These are phyloP conservation scores for Limnothrissa miodon DNA, from an alignment of 2,113 vertebrate genomes.

Conservation along the genomic window DNA sequence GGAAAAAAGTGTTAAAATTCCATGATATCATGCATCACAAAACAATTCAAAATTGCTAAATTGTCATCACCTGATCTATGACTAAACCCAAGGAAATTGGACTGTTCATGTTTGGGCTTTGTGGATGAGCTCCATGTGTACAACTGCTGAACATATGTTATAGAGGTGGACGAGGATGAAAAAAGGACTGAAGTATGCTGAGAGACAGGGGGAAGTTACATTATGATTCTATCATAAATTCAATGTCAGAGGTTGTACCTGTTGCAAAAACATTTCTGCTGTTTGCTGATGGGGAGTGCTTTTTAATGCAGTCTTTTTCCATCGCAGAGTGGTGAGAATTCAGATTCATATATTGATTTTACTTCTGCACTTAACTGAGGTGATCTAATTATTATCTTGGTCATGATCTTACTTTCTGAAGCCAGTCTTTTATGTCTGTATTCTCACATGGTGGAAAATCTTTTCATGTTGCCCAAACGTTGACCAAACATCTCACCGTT, in stretches of 20 bases:
- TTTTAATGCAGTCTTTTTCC: too few species aligned
- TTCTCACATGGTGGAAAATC: neutral
- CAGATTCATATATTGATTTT: too few species aligned
- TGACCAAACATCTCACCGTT: neutral
- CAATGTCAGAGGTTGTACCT: neutral
- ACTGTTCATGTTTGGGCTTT: neutral
- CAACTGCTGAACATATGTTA: neutral
- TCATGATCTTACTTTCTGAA: too few species aligned
- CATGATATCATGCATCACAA: neutral
- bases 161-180: neutral
- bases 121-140: neutral
- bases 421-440: too few species aligned
- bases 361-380: too few species aligned
- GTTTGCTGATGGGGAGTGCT: too few species aligned
- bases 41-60: neutral
- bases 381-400: too few species aligned
- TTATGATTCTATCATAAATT: neutral
- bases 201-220: neutral
- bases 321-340: too few species aligned
- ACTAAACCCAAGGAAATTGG: neutral
- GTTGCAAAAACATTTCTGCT: too few species aligned
- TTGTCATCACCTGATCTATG: neutral
- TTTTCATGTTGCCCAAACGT: neutral
- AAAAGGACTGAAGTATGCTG: neutral
- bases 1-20: neutral